phyloP scores from a whole-genome alignment of 2,113 vertebrate species.

The Cheilinus undulatus region DNA sequence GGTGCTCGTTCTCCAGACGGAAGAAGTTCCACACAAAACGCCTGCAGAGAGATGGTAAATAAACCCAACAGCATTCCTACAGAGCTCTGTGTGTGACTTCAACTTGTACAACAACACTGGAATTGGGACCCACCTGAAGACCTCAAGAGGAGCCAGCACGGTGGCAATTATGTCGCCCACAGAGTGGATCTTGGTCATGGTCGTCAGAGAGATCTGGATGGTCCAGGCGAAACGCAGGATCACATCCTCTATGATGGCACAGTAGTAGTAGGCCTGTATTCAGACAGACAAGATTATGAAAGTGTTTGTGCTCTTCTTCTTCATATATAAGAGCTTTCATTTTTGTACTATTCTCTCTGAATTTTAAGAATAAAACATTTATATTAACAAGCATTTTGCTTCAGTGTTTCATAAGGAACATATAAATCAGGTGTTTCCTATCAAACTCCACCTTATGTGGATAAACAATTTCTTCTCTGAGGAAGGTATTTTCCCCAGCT shows the following conservation, averaged over 20 bases:
- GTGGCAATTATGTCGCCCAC: conserved; percentile 91
- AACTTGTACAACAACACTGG: background rate
- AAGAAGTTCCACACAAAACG: conserved; percentile 99
- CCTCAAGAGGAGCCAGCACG: conserved; percentile 94
- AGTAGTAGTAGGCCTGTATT: conserved; percentile 97
- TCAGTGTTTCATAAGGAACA: too few species aligned
- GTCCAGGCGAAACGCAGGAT: conserved; percentile 98
- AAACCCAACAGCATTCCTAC: background rate
- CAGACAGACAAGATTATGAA: conserved; percentile 2
- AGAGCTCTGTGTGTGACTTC: background rate
- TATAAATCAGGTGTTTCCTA: background rate
- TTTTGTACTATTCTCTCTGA: too few species aligned
- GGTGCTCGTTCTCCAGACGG: conserved; percentile 97
- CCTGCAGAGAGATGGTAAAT: conserved; percentile 73
- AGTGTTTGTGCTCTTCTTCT: background rate
- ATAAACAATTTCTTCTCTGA: conserved; percentile 98
- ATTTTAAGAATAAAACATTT: background rate
- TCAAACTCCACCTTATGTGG: conserved; percentile 91
- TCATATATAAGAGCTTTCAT: background rate
- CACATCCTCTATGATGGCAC: conserved; percentile 95
- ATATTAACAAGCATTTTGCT: too few species aligned
- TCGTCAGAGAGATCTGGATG: conserved; percentile 91
- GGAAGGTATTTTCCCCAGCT: conserved; percentile 97
- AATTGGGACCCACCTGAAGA: conserved; percentile 90
- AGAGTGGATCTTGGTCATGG: conserved; percentile 83